Percentiles rank a stretch among this genome's conserved stretches.
These are phyloP conservation scores for Erebia epiphron DNA, from an alignment of 2,888 invertebrate genomes.

Conservation along the genomic window DNA sequence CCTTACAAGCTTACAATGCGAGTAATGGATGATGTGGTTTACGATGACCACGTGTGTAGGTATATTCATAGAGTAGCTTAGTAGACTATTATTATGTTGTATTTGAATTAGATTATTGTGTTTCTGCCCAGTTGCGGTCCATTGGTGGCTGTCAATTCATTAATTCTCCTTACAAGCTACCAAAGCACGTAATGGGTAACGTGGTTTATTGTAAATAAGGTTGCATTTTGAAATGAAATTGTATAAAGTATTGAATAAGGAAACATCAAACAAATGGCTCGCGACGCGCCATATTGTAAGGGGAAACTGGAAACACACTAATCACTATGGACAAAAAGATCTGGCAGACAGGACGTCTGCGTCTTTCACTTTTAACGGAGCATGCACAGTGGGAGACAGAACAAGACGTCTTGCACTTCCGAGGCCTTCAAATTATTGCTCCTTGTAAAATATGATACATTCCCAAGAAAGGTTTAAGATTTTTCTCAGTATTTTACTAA, in stretches of 20 bases:
- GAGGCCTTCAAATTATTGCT: no score
- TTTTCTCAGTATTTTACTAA: neutral
- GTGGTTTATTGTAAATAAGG: constrained; percentile 60
- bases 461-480: neutral
- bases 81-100: constrained; percentile 2
- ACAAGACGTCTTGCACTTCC: no score
- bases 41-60: constrained; percentile 55
- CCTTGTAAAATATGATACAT: no score
- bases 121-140: constrained; percentile 60
- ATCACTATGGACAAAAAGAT: no score
- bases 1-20: constrained; percentile 66
- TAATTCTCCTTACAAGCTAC: constrained; percentile 69
- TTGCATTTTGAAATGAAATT: no score
- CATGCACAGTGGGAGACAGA: no score
- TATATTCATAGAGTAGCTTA: constrained; percentile 45
- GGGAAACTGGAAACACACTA: no score
- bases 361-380: no score
- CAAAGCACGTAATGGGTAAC: constrained; percentile 70
- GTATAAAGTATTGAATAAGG: no score
- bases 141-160: constrained; percentile 73
- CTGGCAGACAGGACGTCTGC: no score
- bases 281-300: no score
- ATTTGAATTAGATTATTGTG: constrained; percentile 6
- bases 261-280: no score
- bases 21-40: constrained; percentile 71